Conservation (phyloP, 2,113 vertebrate genomes). For the Myrmecobius fasciatus region DNA sequence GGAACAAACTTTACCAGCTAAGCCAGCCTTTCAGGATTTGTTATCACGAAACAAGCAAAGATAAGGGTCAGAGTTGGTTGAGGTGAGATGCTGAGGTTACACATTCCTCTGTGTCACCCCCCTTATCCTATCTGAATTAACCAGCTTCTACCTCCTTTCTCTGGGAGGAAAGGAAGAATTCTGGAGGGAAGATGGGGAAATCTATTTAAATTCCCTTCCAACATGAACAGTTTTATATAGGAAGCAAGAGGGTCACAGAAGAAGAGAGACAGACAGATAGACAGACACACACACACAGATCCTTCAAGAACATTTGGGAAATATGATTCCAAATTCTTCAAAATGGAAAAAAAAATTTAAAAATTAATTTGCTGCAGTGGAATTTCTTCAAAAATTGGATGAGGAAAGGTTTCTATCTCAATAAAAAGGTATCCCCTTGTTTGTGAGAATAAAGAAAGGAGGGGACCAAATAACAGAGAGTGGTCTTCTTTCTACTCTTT, state of each 20-base stretch:
- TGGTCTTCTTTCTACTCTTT: not conserved
- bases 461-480: not conserved
- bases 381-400: not conserved
- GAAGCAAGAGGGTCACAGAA: not conserved
- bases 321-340: not conserved
- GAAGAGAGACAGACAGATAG: not conserved
- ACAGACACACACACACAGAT: no score
- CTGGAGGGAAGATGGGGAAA: not conserved
- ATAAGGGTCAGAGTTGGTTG: constrained; percentile 62
- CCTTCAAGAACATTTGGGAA: not conserved
- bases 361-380: not conserved
- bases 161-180: not conserved
- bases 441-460: not conserved
- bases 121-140: not conserved
- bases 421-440: not conserved
- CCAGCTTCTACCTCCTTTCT: not conserved
- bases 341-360: not conserved
- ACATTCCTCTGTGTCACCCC: not conserved
- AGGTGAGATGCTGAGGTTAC: constrained; percentile 59
- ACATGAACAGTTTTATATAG: constrained; percentile 9
- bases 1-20: constrained; percentile 45
- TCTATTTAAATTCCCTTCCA: not conserved
- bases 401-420: not conserved
- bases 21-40: constrained; percentile 39
- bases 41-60: constrained; percentile 27